Evolutionary conservation across 2,113 vertebrate species (phyloP), one percentile per base, ranked within the genome.

Genomic region (Hucho hucho): DNA sequence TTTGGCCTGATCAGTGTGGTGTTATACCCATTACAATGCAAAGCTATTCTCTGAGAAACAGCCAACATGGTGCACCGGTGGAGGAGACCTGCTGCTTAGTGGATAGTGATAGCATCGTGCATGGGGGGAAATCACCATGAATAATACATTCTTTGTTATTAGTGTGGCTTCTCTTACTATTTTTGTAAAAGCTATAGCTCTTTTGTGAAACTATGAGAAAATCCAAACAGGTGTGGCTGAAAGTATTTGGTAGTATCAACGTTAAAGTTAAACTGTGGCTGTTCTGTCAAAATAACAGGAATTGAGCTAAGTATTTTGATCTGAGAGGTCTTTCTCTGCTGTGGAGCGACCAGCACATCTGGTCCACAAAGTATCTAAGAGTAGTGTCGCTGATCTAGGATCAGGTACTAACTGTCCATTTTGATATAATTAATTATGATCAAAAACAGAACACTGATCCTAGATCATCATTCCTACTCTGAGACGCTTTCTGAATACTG

Each of bases 1-100:
- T n/a, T 14, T 59, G 56, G 3, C 20, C 6, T 49, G 28, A 69
- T 69, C 65, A 70, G 67, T 13, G 56, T 53, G 26, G 9, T 49
- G 56, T 59, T 53, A 58, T 69, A 32, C 26, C 1, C 53, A 70
- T 74, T 73, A 29, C 69, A 77, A 77, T 74, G 79, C 47, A 65
- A 29, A 74, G 16, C 32, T 65, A 61, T 75, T 61, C 29, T 25
- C 24, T 5, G 72, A 43, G 59, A 72, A 59, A 75, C 4, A 74
- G 24, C 53, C 59, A 69, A 25, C 29, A 25, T 18, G 43, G 47
- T 14, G 47, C 47, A 13, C 3, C 16, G 6, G 4, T 32, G 32
- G 32, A 32, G 32, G 32, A 32, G 32, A 14, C 13, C 4, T 47
- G 56, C 29, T 29, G 32, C 32, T 7, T 6, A 32, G 32, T 32